phyloP scores from a whole-genome alignment of 2,797 vertebrate species.

The Myioborus miniatus region DNA sequence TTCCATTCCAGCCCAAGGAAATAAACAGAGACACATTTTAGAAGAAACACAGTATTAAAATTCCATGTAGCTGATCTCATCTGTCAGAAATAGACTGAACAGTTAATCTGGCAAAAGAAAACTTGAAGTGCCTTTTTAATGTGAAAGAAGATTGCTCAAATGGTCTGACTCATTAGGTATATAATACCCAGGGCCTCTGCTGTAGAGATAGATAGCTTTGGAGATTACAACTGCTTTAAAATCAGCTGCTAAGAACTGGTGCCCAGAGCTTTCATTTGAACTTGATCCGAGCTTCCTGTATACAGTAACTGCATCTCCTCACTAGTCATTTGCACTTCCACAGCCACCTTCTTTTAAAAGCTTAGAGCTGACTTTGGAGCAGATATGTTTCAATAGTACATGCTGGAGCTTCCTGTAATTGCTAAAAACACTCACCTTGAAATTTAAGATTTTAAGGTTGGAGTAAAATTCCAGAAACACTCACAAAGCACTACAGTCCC shows the following conservation, averaged over 20 bases:
- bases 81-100: constrained; percentile 13
- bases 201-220: constrained; percentile 62
- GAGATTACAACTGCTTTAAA: constrained; percentile 60
- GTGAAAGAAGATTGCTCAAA: constrained; percentile 43
- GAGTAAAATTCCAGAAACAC: constrained; percentile 13
- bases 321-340: constrained; percentile 35
- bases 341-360: constrained; percentile 45
- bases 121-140: constrained; percentile 13
- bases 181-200: constrained; percentile 52
- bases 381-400: constrained; percentile 49
- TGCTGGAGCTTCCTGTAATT: constrained; percentile 53
- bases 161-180: constrained; percentile 40
- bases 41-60: constrained; percentile 9
- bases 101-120: constrained; percentile 23
- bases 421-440: constrained; percentile 48
- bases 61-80: constrained; percentile 23
- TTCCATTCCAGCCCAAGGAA: neutral
- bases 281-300: constrained; percentile 67
- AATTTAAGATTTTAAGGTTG: constrained; percentile 56
- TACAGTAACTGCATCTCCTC: constrained; percentile 63
- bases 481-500: constrained; percentile 55
- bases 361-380: constrained; percentile 27
- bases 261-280: constrained; percentile 64
- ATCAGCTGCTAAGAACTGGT: constrained; percentile 54
- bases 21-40: neutral